Evolutionary conservation across 2,113 vertebrate genomes (phyloP), one percentile per base, ranked within the genome.

Genomic region (Romanogobio albipinnatus): DNA sequence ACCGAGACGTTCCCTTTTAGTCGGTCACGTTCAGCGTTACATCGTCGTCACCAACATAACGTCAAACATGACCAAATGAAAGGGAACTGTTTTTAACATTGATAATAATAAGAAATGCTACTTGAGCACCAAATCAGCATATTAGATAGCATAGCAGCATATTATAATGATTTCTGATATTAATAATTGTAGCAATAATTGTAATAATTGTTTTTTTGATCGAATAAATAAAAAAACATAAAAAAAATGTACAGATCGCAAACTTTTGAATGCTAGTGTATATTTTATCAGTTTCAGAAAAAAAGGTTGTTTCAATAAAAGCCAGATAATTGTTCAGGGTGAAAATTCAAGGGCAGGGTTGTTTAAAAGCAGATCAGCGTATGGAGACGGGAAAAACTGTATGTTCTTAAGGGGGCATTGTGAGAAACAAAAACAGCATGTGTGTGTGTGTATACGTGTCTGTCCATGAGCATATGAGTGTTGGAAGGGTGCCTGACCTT

Each of bases 401-500:
- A 24, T 29, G n/a, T 64, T 80, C n/a, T 80, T 66, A 66, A 58
- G 17, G 26, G 4, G n/a, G 19, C 33, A 36, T 3, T 78, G 22
- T 0, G 5, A 86, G 33, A 83, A 10, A 84, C 51, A 80, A 81
- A 51, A 59, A 62, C 36, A n/a, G 51, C 33, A 26, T 66, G 33
- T 66, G 56, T 76, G 74, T 43, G 71, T 43, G 71, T 62, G 71
- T 75, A 62, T 87, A 10, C 66, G 59, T 76, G 13, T 81, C 14
- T 84, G 26, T 84, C 14, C 47, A 90, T 90, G 91, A 90, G 90
- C 87, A 74, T 84, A 58, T 84, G 83, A 89, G 93, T 90, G 91
- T 92, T 91, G 91, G 91, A 91, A 90, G 91, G 84, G 62, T 83
- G 49, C 3, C 91, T 94, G 95, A 95, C 94, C 94, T 94, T 94